Base-by-base conservation (phyloP, 1,140 invertebrate species). In the Neelides sp. region DNA sequence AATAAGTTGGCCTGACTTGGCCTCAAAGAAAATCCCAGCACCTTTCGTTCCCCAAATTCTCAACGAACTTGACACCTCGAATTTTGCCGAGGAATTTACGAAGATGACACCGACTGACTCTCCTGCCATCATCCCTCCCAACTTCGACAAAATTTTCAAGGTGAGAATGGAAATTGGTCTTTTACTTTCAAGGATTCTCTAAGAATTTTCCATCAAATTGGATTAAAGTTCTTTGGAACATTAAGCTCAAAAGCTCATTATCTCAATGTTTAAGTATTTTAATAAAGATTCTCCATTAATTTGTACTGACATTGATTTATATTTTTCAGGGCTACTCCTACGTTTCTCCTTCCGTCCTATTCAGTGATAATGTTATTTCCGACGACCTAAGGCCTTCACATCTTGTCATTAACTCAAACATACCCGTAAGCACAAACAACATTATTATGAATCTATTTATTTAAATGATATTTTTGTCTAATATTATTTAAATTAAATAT, bases 11-110 rank as follows among this genome's bases (percentile, higher is more conserved):
- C 69, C 76, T 10, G 77, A 78, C 24, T 66, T 93, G 42, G 74
- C 78, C 2, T 71, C 71, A 2, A 83, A 87, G 63, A 74, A 79
- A 51, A 74, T 89, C 20, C 65, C 74, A 4, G 84, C 87, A 0
- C 87, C 88, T 0, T 86, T 91, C 69, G 77, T 84, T 47, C 87
- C 87, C 12, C 73, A 76, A 26, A 83, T 96, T 39, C 69, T 72
- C 17, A 76, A 82, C 66, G 85, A 90, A 65, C 71, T 91, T 41
- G 93, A 97, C 71, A 87, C 90, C 3, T 89, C 86, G 63, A 95
- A 96, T 71, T 97, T 97, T 69, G 85, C 90, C 23, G 85, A 88
- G 54, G 92, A 97, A 71, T 97, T 98, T 65, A 97, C 92, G 0
- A 78, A 79, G 57, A 88, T 92, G 79, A 73, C 76, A 40, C 81